These are phyloP conservation scores for Meriones psammophilus DNA, from an alignment of 2,797 vertebrate genomes.

Conservation along the genomic window DNA sequence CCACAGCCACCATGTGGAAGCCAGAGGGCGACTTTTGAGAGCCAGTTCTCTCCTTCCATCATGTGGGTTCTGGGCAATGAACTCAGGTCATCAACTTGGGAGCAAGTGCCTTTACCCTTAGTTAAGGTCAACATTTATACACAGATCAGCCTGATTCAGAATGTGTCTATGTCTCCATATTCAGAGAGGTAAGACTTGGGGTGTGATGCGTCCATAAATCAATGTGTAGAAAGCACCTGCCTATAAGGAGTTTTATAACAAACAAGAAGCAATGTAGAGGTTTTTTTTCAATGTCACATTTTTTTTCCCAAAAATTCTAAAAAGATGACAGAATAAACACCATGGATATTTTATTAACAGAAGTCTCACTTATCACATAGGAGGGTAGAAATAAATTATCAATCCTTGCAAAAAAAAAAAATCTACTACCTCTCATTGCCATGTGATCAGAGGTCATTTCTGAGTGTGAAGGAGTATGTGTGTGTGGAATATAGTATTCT, in stretches of 20 bases:
- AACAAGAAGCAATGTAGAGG: background rate
- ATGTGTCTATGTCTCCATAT: no score
- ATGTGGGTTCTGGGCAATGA: background rate
- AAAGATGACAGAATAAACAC: background rate
- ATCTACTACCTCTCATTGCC: background rate
- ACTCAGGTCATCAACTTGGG: background rate
- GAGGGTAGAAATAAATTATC: background rate
- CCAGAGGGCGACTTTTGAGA: background rate
- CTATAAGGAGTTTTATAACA: background rate
- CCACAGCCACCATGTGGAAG: background rate
- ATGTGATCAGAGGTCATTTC: background rate
- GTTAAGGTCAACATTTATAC: background rate
- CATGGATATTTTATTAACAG: background rate
- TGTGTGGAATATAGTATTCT: background rate
- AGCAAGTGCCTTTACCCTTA: background rate
- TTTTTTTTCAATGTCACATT: background rate
- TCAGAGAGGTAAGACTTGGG: no score
- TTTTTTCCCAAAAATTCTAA: conserved; percentile 15
- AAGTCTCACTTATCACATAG: background rate
- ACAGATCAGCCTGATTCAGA: background rate
- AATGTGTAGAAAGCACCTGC: background rate
- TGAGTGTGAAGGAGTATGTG: background rate
- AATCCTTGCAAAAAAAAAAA: background rate
- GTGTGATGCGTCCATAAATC: background rate
- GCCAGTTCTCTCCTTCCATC: background rate